Evolutionary conservation across 2,888 invertebrate genomes (phyloP).

Genomic region (Troides oblongomaculatus): DNA sequence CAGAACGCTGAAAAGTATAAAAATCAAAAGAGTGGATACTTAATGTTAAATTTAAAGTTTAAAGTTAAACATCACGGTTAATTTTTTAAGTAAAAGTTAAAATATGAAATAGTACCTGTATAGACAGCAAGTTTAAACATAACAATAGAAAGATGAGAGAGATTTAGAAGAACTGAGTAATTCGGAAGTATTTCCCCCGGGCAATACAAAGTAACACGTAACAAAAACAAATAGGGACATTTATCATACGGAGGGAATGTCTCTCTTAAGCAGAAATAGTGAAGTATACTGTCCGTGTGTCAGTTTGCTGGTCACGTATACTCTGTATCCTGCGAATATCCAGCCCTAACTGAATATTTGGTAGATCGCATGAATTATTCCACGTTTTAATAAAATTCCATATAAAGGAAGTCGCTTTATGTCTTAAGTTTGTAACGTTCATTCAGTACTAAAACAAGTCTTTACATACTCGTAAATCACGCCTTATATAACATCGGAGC

Average conservation of each 20-base stretch:
- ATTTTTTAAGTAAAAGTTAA: not conserved
- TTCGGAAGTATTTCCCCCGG: conserved; percentile 11
- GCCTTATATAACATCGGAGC: too few relatives aligned
- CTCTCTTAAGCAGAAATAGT: conserved; percentile 40
- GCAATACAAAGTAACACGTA: conserved; percentile 15
- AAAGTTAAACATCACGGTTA: not conserved
- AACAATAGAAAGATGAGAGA: not conserved
- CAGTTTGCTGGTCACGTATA: conserved; percentile 53
- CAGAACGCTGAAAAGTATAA: too few relatives aligned
- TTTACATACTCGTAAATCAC: too few relatives aligned
- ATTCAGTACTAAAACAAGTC: not conserved
- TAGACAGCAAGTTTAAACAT: not conserved
- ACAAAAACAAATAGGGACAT: conserved; percentile 29
- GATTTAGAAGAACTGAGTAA: not conserved
- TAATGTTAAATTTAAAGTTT: not conserved
- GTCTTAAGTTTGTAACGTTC: not conserved
- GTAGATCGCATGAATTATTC: conserved; percentile 49
- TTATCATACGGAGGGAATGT: conserved; percentile 28
- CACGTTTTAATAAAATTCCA: conserved; percentile 23
- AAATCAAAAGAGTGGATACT: too few relatives aligned
- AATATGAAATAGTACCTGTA: not conserved
- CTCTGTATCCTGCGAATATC: conserved; percentile 51
- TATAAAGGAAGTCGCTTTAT: not conserved
- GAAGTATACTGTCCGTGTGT: conserved; percentile 40
- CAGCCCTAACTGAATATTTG: conserved; percentile 65